Percentiles rank a stretch among this genome's conserved stretches.
These are phyloP conservation scores for Bombus impatiens DNA, from an alignment of 1,140 invertebrate species.

Conservation along the genomic window DNA sequence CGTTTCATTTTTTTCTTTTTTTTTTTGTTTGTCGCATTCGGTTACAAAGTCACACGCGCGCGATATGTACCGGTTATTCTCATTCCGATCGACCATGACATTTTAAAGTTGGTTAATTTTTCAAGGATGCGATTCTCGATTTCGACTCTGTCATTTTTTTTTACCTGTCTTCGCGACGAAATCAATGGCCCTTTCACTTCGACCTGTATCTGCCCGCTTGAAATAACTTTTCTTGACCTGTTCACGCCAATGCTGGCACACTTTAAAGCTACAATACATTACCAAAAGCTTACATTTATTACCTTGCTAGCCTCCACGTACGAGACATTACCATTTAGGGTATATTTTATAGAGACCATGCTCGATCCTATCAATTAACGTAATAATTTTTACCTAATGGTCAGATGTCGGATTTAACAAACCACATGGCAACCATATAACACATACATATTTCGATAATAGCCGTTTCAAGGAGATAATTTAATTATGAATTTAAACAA, in stretches of 20 bases:
- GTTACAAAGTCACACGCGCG: no score
- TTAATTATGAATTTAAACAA: neutral
- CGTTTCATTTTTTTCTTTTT: no score
- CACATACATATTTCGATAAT: no score
- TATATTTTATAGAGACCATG: no score
- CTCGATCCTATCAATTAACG: neutral
- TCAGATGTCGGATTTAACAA: neutral
- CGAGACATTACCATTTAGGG: neutral
- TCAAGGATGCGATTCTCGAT: neutral
- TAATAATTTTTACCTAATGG: neutral
- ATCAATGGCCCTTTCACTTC: constrained; percentile 9
- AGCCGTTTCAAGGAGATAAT: neutral
- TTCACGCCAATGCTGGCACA: constrained; percentile 5
- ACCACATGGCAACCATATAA: neutral
- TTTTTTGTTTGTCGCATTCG: no score
- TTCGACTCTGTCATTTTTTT: neutral
- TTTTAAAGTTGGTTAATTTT: neutral
- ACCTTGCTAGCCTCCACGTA: neutral
- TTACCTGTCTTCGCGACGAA: no score
- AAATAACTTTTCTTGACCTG: constrained; percentile 23
- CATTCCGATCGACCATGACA: neutral
- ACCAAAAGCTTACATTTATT: constrained; percentile 22
- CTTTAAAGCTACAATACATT: constrained; percentile 9
- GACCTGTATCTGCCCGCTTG: neutral
- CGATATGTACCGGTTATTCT: no score